These are phyloP conservation scores for Beris morrisii DNA, from an alignment of 2,888 invertebrate genomes.

Conservation along the genomic window DNA sequence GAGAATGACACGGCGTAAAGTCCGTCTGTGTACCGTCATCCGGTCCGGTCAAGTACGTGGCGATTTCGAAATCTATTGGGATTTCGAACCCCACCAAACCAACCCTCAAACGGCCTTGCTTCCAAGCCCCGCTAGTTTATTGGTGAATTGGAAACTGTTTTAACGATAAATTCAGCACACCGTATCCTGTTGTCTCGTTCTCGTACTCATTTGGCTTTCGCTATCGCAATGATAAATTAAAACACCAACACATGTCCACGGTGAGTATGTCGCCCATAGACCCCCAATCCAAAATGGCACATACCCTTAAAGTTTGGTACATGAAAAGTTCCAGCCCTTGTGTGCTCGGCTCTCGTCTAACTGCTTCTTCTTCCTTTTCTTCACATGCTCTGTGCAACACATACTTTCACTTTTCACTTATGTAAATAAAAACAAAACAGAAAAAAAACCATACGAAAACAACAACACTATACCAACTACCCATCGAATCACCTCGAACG, in stretches of 20 bases:
- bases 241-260: slow-evolving; percentile 32
- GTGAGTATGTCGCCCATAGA: slow-evolving; percentile 20
- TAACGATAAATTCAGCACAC: slow-evolving; percentile 13
- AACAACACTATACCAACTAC: no score
- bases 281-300: slow-evolving; percentile 4
- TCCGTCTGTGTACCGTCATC: no score
- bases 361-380: slow-evolving; percentile 12
- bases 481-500: no score
- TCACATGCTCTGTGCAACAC: slow-evolving; percentile 2
- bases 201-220: slow-evolving; percentile 34
- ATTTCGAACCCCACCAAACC: no score
- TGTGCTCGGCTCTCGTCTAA: slow-evolving; percentile 1
- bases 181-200: slow-evolving; percentile 29
- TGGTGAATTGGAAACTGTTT: slow-evolving; percentile 34
- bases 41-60: no score
- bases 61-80: no score
- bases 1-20: neutral
- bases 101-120: no score
- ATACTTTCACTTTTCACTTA: slow-evolving; percentile 38
- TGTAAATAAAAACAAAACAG: neutral
- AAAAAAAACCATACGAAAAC: no score
- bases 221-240: slow-evolving; percentile 36
- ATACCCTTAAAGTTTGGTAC: slow-evolving; percentile 11
- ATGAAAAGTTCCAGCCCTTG: slow-evolving; percentile 14
- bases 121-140: slow-evolving; percentile 24